A percentile compares a stretch with the other conserved stretches of the same genome.
Evolutionary conservation across 2,888 invertebrate species (phyloP).

Genomic region (Rhamnusium bicolor): DNA sequence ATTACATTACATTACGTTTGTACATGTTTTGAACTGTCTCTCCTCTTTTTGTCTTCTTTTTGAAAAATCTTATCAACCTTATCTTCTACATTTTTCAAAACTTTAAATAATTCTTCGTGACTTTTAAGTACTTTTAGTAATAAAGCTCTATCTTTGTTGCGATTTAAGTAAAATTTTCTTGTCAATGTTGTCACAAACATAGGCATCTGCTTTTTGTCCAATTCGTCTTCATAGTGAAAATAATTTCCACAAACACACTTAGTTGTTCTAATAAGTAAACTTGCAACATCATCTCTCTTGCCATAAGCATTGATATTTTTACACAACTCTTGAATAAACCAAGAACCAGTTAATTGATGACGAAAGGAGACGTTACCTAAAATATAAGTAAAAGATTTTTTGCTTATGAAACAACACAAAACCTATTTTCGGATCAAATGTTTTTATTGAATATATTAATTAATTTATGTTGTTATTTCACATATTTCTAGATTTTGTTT

Average conservation of each 20-base stretch:
- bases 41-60: slow-evolving; percentile 8
- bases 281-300: slow-evolving; percentile 64
- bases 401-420: no score
- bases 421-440: no score
- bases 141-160: slow-evolving; percentile 61
- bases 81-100: slow-evolving; percentile 23
- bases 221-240: slow-evolving; percentile 37
- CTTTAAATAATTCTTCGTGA: slow-evolving; percentile 29
- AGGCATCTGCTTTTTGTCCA: slow-evolving; percentile 62
- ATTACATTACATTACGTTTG: no score
- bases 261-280: slow-evolving; percentile 61
- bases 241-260: slow-evolving; percentile 65
- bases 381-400: no score
- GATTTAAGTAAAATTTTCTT: slow-evolving; percentile 64
- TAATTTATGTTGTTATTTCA: no score
- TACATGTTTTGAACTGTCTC: background rate
- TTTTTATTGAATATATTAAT: no score
- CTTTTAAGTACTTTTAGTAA: slow-evolving; percentile 34
- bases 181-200: slow-evolving; percentile 64
- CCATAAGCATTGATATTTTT: slow-evolving; percentile 63
- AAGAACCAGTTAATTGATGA: slow-evolving; percentile 59
- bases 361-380: slow-evolving; percentile 60
- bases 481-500: no score
- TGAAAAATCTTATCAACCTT: background rate
- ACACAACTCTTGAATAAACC: slow-evolving; percentile 68